These are phyloP conservation scores for Drosophila neocordata DNA, from an alignment of 1,140 invertebrate genomes.

Conservation along the genomic window DNA sequence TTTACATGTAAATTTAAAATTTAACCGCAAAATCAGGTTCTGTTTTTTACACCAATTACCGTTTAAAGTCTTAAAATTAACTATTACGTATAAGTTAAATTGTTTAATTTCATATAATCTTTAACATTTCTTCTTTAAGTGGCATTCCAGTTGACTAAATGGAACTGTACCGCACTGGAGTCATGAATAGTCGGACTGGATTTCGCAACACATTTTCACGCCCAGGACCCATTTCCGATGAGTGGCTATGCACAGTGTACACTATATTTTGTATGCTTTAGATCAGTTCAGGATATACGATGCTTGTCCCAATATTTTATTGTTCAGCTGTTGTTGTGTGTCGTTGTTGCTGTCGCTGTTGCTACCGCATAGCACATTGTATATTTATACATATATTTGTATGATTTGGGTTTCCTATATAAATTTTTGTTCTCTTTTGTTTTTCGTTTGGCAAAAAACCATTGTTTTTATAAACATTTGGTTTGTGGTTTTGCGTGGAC, in stretches of 20 bases:
- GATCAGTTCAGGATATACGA: conserved; percentile 27
- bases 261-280: conserved; percentile 7
- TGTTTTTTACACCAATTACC: no score
- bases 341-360: not conserved
- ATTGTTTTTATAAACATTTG: conserved; percentile 51
- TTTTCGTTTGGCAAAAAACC: conserved; percentile 41
- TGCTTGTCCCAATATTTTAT: conserved; percentile 29
- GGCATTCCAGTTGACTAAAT: not conserved
- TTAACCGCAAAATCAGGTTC: no score
- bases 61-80: no score
- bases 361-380: conserved; percentile 38
- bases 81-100: no score
- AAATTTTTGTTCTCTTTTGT: conserved; percentile 18
- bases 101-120: no score
- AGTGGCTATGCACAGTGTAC: conserved; percentile 1
- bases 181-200: not conserved
- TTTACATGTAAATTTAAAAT: no score
- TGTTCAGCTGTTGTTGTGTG: conserved; percentile 3
- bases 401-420: conserved; percentile 36
- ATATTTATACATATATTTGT: conserved; percentile 46
- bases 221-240: not conserved
- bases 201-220: not conserved
- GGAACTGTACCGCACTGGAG: not conserved
- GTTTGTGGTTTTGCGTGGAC: conserved; percentile 26
- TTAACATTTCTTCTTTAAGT: not conserved